Conservation (phyloP, 2,888 invertebrate species). For the Shargacucullia verbasci region DNA sequence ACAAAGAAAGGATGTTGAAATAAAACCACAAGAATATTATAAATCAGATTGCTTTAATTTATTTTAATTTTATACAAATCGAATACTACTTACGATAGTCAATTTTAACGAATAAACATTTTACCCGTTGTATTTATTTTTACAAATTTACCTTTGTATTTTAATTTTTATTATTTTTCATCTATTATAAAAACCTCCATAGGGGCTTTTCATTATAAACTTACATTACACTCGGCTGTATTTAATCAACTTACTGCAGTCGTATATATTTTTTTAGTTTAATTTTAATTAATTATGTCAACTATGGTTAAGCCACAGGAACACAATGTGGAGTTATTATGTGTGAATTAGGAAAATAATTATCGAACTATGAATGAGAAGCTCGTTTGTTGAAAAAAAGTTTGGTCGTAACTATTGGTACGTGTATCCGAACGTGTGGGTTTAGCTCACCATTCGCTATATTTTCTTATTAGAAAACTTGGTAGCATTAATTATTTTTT, state of each 20-base stretch:
- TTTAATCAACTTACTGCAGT: constrained; percentile 82
- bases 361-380: constrained; percentile 43
- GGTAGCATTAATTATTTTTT: too few relatives aligned
- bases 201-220: constrained; percentile 87
- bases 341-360: constrained; percentile 62
- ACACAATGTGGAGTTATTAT: constrained; percentile 78
- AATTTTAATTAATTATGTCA: constrained; percentile 76
- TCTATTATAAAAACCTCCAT: constrained; percentile 88
- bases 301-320: constrained; percentile 82
- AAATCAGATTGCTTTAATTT: constrained; percentile 90
- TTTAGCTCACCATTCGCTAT: constrained; percentile 22
- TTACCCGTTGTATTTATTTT: constrained; percentile 85
- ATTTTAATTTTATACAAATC: constrained; percentile 89
- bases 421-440: constrained; percentile 19
- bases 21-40: constrained; percentile 82
- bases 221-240: constrained; percentile 85
- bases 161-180: constrained; percentile 74
- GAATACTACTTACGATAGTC: constrained; percentile 89
- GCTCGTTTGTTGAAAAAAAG: constrained; percentile 48
- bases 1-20: constrained; percentile 53
- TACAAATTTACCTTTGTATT: constrained; percentile 88
- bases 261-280: constrained; percentile 72
- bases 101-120: constrained; percentile 88
- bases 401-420: constrained; percentile 35
- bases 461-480: constrained; percentile 1